Evolutionary conservation across 2,113 vertebrate genomes (phyloP).

Genomic region (Scomber scombrus): DNA sequence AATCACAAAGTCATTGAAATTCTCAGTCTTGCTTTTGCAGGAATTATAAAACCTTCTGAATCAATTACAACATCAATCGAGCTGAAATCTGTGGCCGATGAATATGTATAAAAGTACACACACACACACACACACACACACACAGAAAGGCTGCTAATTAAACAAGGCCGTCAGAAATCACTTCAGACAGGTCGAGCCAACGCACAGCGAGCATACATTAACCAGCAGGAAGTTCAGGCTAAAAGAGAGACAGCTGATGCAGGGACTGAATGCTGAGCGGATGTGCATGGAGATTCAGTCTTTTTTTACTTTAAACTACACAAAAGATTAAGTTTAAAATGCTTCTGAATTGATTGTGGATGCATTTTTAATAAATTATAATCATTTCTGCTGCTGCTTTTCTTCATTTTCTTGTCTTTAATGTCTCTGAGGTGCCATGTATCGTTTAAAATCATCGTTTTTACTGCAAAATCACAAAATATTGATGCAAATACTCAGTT

Average conservation of each 20-base stretch:
- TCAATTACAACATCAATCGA: slow-evolving; percentile 71
- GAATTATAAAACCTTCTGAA: slow-evolving; percentile 75
- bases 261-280: slow-evolving; percentile 34
- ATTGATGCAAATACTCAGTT: too few relatives aligned
- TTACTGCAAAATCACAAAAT: too few relatives aligned
- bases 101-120: slow-evolving; percentile 72
- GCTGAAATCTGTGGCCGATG: slow-evolving; percentile 57
- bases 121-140: too few relatives aligned
- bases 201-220: slow-evolving; percentile 58
- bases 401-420: too few relatives aligned
- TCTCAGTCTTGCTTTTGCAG: slow-evolving; percentile 44
- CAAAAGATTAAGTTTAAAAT: neutral
- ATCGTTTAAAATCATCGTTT: too few relatives aligned
- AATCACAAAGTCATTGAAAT: slow-evolving; percentile 68
- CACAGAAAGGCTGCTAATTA: slow-evolving; percentile 46
- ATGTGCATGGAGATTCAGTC: slow-evolving; percentile 1
- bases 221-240: slow-evolving; percentile 41
- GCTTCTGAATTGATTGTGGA: neutral
- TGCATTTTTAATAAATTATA: too few relatives aligned
- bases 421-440: too few relatives aligned
- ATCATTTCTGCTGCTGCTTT: neutral
- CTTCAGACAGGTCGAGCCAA: slow-evolving; percentile 61
- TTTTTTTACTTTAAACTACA: neutral
- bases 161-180: slow-evolving; percentile 62
- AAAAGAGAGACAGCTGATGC: slow-evolving; percentile 20